Percentiles rank a stretch among this genome's conserved stretches.
phyloP scores from a whole-genome alignment of 2,797 vertebrate species.

The Liasis olivaceus region DNA sequence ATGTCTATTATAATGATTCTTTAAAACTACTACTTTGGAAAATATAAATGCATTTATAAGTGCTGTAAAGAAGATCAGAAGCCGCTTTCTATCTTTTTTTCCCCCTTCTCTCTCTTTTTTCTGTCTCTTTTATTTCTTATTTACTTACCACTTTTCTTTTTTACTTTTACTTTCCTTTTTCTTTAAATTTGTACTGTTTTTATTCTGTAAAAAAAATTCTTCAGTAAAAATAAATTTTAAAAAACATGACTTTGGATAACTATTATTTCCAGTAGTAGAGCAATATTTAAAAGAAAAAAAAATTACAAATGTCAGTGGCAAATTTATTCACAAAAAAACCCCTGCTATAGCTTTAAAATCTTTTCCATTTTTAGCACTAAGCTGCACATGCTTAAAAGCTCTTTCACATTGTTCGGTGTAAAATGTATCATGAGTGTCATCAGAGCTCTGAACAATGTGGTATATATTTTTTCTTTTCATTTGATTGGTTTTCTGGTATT shows the following conservation, averaged over 20 bases:
- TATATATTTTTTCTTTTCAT: accelerated
- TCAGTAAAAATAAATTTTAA: too few relatives aligned
- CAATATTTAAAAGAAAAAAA: background rate
- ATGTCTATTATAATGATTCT: background rate
- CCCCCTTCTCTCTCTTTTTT: background rate
- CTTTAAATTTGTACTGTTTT: background rate
- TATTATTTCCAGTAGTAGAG: background rate
- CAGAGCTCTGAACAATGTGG: background rate
- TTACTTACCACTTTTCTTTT: background rate
- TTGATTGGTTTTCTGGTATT: background rate
- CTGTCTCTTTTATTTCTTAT: background rate
- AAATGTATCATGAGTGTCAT: background rate
- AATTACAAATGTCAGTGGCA: background rate
- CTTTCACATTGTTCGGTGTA: background rate
- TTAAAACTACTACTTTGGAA: background rate
- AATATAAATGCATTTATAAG: background rate
- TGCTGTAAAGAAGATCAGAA: background rate
- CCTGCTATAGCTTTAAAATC: background rate
- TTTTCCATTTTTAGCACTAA: background rate
- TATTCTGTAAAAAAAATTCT: too few relatives aligned
- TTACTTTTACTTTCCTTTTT: background rate
- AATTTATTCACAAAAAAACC: background rate
- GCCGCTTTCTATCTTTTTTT: background rate
- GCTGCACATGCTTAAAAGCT: background rate
- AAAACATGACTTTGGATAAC: too few relatives aligned